Percentiles rank a stretch among this genome's conserved stretches.
phyloP scores from a whole-genome alignment of 2,113 vertebrate genomes.

The Solenodon paradoxus region DNA sequence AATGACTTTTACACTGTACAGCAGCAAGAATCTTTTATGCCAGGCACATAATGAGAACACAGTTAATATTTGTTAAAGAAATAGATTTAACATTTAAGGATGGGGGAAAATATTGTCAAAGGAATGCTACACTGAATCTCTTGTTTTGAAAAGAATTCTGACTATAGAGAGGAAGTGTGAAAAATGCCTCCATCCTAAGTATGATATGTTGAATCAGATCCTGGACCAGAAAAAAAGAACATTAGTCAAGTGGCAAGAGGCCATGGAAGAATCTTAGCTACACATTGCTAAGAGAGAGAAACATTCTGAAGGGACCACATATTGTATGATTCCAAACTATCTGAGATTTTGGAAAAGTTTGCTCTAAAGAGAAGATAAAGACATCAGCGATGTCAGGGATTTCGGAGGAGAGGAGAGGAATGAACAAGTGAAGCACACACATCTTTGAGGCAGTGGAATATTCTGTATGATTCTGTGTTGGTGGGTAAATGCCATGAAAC shows the following conservation, averaged over 20 bases:
- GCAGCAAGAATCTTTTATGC: neutral
- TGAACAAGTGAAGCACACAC: neutral
- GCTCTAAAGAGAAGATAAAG: neutral
- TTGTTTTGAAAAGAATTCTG: conserved; percentile 4
- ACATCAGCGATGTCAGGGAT: neutral
- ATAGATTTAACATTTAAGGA: neutral
- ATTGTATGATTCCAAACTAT: neutral
- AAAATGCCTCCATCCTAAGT: neutral
- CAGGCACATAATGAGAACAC: neutral
- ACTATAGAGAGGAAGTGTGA: neutral
- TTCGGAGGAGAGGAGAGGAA: neutral
- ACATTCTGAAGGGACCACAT: neutral
- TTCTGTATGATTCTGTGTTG: neutral
- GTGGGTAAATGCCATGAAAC: neutral
- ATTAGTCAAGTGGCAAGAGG: neutral
- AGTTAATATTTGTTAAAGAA: neutral
- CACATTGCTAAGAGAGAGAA: neutral
- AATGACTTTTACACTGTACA: neutral
- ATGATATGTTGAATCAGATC: neutral
- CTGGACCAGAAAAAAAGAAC: neutral
- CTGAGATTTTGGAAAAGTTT: neutral
- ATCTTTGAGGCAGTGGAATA: neutral
- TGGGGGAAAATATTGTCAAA: neutral
- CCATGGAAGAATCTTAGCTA: neutral
- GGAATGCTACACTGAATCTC: neutral